Conservation (phyloP, 2,888 invertebrate genomes). For the Syrista parreyssii region DNA sequence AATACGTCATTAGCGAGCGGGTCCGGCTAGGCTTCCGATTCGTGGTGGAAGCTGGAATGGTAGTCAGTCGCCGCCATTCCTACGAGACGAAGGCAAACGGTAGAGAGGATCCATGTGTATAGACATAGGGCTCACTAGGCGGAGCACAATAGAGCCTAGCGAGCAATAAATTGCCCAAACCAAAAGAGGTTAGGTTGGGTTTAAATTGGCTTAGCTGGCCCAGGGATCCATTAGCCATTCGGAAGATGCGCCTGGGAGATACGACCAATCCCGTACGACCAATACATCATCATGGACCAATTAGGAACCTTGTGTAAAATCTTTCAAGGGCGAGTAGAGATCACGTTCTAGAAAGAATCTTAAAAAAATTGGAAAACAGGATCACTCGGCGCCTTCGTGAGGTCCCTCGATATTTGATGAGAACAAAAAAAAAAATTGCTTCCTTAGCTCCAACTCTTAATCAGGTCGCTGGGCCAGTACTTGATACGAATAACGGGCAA, state of each 20-base stretch:
- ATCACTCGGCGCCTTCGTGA: neutral
- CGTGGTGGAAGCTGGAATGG: neutral
- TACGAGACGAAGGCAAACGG: slow-evolving; percentile 27
- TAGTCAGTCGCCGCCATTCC: slow-evolving; percentile 12
- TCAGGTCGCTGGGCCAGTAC: neutral
- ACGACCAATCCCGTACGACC: slow-evolving; percentile 43
- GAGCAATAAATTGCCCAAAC: slow-evolving; percentile 46
- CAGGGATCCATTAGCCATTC: slow-evolving; percentile 42
- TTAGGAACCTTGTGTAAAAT: slow-evolving; percentile 40
- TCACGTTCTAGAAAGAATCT: neutral
- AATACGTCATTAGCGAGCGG: slow-evolving; percentile 37
- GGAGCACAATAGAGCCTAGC: slow-evolving; percentile 29
- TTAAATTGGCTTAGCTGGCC: neutral
- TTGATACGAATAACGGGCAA: neutral
- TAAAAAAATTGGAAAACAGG: neutral
- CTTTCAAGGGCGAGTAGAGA: slow-evolving; percentile 13
- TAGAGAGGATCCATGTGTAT: slow-evolving; percentile 17
- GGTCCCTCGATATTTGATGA: neutral
- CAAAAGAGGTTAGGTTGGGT: slow-evolving; percentile 43
- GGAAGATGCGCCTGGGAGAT: slow-evolving; percentile 53
- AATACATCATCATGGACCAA: slow-evolving; percentile 57
- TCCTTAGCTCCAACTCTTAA: neutral
- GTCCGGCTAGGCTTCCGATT: neutral
- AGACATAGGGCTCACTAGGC: neutral
- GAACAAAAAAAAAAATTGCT: neutral